Conservation (phyloP, 2,797 vertebrate genomes). For the Adrianichthys oophorus region DNA sequence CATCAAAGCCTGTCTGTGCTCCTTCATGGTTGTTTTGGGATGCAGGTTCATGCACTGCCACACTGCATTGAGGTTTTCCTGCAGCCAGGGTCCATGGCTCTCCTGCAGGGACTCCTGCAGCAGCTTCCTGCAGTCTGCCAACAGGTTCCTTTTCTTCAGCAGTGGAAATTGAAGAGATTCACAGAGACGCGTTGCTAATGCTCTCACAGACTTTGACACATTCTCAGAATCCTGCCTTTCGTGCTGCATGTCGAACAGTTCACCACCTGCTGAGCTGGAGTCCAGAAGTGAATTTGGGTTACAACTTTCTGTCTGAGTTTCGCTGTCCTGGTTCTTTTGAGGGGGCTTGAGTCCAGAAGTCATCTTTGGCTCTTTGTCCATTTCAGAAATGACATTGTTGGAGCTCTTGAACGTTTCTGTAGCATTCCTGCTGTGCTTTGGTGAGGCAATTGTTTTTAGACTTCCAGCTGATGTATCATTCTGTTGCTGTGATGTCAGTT, state of each 20-base stretch:
- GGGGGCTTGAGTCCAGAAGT: constrained; percentile 25
- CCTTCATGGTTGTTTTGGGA: not conserved
- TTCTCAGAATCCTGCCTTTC: constrained; percentile 2
- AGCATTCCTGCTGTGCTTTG: constrained; percentile 24
- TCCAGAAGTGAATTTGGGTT: constrained; percentile 15
- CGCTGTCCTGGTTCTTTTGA: constrained; percentile 21
- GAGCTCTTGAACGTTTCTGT: constrained; percentile 8
- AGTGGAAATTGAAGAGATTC: constrained; percentile 44
- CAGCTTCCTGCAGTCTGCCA: constrained; percentile 64
- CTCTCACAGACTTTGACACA: constrained; percentile 31
- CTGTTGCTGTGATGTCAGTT: constrained; percentile 38
- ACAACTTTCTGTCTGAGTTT: constrained; percentile 4
- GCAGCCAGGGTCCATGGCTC: constrained; percentile 63
- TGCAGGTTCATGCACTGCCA: constrained; percentile 23
- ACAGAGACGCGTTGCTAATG: constrained; percentile 59
- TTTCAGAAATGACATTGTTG: constrained; percentile 13
- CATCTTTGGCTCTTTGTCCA: constrained; percentile 10
- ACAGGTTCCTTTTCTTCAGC: constrained; percentile 41
- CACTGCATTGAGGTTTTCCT: constrained; percentile 59
- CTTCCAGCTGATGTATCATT: constrained; percentile 43
- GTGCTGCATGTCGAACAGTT: constrained; percentile 8
- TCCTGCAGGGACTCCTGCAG: constrained; percentile 64
- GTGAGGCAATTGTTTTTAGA: constrained; percentile 25
- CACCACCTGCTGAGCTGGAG: constrained; percentile 14
- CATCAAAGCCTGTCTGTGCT: constrained; percentile 1